phyloP scores from a whole-genome alignment of 2,797 vertebrate species.

The Sparidentex hasta region DNA sequence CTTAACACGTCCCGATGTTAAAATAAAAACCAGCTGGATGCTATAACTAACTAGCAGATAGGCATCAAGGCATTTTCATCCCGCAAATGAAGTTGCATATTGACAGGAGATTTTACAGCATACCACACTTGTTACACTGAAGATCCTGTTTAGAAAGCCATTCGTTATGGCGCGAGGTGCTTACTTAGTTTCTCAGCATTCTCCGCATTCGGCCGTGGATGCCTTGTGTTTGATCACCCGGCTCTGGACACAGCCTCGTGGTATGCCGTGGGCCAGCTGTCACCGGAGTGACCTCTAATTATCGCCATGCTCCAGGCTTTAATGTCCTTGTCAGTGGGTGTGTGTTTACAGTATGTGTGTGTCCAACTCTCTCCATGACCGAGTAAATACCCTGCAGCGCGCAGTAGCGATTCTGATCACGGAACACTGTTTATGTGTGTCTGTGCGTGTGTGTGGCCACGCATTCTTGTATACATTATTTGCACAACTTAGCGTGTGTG shows the following conservation, averaged over 20 bases:
- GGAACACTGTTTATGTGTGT: conserved; percentile 41
- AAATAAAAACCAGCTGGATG: conserved; percentile 11
- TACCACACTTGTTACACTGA: conserved; percentile 38
- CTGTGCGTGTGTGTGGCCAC: conserved; percentile 15
- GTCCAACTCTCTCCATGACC: conserved; percentile 67
- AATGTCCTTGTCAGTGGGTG: conserved; percentile 68
- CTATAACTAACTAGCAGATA: conserved; percentile 43
- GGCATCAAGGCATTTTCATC: conserved; percentile 21
- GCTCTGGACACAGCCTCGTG: conserved; percentile 30
- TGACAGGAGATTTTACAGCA: conserved; percentile 58
- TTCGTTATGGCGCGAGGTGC: conserved; percentile 26
- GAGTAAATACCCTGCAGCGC: conserved; percentile 70
- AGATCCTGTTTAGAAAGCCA: conserved; percentile 55
- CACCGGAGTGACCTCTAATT: conserved; percentile 76
- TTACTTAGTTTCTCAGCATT: conserved; percentile 50
- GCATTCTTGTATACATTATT: conserved; percentile 23
- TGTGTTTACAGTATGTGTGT: conserved; percentile 59
- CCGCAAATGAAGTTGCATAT: conserved; percentile 47
- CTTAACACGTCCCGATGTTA: conserved; percentile 27
- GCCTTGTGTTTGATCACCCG: conserved; percentile 43
- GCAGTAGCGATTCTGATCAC: conserved; percentile 55
- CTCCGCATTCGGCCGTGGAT: conserved; percentile 35
- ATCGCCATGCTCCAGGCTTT: conserved; percentile 70
- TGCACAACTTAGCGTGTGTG: conserved; percentile 35
- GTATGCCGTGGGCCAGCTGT: conserved; percentile 66